Conservation (phyloP, 2,888 invertebrate species). For the Siphlonurus alternatus region DNA sequence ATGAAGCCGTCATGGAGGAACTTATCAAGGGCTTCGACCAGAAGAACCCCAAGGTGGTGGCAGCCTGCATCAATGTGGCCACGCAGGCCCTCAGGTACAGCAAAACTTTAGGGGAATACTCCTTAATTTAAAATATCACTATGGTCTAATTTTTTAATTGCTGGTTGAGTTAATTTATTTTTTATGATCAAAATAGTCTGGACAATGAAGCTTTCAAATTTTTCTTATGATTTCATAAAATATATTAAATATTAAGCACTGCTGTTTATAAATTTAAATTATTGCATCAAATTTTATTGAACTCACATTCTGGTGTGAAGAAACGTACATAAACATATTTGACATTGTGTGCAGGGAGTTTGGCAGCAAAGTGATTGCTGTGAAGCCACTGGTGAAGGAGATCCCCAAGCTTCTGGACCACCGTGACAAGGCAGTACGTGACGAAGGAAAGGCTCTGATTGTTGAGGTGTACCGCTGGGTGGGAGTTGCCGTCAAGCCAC, state of each 20-base stretch:
- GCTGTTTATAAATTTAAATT: too few relatives aligned
- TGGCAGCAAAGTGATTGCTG: constrained; percentile 75
- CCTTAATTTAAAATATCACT: not conserved
- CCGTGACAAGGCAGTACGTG: constrained; percentile 78
- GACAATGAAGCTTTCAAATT: too few relatives aligned
- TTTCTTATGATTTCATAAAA: too few relatives aligned
- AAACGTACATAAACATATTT: too few relatives aligned
- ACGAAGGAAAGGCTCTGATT: constrained; percentile 81
- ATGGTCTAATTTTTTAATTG: constrained; percentile 4
- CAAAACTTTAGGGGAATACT: too few relatives aligned
- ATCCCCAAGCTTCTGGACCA: constrained; percentile 71
- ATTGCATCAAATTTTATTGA: too few relatives aligned
- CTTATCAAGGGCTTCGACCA: constrained; percentile 84
- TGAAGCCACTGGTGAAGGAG: constrained; percentile 81
- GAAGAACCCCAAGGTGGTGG: constrained; percentile 90
- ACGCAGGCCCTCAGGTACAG: constrained; percentile 55
- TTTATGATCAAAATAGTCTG: too few relatives aligned
- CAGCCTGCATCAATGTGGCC: constrained; percentile 61
- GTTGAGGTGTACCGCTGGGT: constrained; percentile 90
- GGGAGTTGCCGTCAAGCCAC: constrained; percentile 62
- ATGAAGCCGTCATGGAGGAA: constrained; percentile 77
- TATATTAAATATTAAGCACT: too few relatives aligned
- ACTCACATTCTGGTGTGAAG: too few relatives aligned
- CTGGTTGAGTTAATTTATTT: too few relatives aligned
- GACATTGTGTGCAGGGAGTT: too few relatives aligned